These are phyloP conservation scores for Lonchura striata DNA, from an alignment of 2,113 vertebrate genomes.

Conservation along the genomic window DNA sequence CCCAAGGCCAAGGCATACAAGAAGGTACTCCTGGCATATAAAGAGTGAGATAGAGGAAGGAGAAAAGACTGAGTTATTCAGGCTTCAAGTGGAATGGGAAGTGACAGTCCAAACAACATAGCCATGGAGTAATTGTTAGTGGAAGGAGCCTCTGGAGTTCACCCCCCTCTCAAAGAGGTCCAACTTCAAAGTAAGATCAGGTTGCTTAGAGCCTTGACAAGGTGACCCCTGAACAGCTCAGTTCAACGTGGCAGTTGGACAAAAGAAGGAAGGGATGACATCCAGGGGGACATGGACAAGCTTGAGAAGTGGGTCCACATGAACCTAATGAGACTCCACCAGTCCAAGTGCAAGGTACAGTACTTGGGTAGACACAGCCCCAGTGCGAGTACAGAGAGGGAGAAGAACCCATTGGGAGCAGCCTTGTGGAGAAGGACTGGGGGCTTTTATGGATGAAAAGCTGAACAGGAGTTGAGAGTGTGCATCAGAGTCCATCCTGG, in stretches of 20 bases:
- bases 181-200: background rate
- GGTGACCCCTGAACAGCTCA: background rate
- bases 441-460: background rate
- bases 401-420: background rate
- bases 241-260: background rate
- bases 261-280: background rate
- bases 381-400: accelerated
- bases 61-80: background rate
- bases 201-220: background rate
- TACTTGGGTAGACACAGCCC: background rate
- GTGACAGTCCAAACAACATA: background rate
- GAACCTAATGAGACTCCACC: background rate
- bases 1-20: background rate
- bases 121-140: background rate
- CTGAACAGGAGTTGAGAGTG: background rate
- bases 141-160: background rate
- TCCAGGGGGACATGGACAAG: background rate
- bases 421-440: background rate
- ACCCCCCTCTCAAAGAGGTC: background rate
- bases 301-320: background rate
- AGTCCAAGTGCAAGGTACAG: background rate
- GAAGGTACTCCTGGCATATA: background rate
- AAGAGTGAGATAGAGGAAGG: background rate
- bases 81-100: background rate
- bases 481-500: background rate